Evolutionary conservation across 2,888 invertebrate species (phyloP), one percentile per base, ranked within the genome.

Genomic region (Blomia tropicalis): DNA sequence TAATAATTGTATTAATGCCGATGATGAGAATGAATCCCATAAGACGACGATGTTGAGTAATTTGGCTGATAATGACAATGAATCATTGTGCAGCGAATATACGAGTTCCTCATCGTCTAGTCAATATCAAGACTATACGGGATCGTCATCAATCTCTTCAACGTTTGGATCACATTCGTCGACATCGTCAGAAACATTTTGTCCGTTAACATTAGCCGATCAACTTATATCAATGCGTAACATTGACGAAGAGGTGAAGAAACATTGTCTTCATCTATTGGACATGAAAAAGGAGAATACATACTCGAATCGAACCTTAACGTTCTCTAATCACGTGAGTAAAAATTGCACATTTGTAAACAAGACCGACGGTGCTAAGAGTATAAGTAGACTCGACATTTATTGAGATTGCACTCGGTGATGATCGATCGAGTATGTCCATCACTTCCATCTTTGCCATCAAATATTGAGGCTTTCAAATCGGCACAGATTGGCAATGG

Each of bases 181-280:
- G 14, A 23, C 25, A 14, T 22, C 22, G 19, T 27, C 59, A 22
- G 14, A 54, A 19, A 30, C 25, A 43, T 2, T 60, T 32, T n/a
- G 60, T 31, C 56, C 36, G 19, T 30, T 56, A 19, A 56, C 23
- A 3, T n/a, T 62, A 14, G 62, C 36, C 14, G 62, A 62, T 31
- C 54, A 62, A 43, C n/a, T 62, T 36, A 41, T 62, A 7, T 41
- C 41, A 14, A 11, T 62, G 14, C 56, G 56, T 1, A 31, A 62
- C 30, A 62, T 62, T 25, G 62, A 62, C 41, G 62, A 62, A 30
- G 56, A 56, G 19, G 56, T 62, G 17, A 56, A 62, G 25, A 62
- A 43, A 43, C 54, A 62, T 25, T 62, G 62, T 36, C 41, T 62
- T 19, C 54, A 5, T 43, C 36, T 62, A n/a, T n/a, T 62, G 2